A percentile compares a stretch with the other conserved stretches of the same genome.
Conservation (phyloP, 2,797 vertebrate species). For the Pogonophryne albipinna region DNA sequence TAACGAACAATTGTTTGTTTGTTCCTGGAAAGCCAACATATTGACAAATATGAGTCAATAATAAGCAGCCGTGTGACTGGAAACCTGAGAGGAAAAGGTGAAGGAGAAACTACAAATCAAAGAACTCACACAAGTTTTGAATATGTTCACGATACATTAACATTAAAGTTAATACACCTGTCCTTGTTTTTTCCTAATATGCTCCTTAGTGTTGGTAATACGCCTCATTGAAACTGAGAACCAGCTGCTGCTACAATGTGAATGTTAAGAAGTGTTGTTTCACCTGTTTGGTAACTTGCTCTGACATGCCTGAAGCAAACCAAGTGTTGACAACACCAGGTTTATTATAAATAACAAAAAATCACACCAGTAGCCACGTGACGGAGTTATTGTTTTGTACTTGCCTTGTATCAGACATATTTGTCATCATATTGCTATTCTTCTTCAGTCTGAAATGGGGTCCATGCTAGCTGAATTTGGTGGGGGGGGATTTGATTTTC, state of each 20-base stretch:
- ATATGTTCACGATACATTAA: constrained; percentile 31
- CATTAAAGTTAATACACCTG: constrained; percentile 9
- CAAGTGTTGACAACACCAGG: too few relatives aligned
- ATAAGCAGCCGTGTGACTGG: constrained; percentile 5
- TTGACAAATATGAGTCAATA: constrained; percentile 6
- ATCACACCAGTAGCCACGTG: too few relatives aligned
- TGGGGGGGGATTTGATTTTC: too few relatives aligned
- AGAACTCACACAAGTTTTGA: constrained; percentile 1
- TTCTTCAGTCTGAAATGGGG: too few relatives aligned
- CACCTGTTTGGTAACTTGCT: background rate
- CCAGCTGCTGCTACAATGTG: constrained; percentile 22
- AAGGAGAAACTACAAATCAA: constrained; percentile 30
- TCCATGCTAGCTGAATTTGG: too few relatives aligned
- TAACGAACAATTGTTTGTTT: background rate
- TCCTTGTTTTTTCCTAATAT: constrained; percentile 47
- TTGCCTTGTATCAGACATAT: too few relatives aligned
- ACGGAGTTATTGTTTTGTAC: too few relatives aligned
- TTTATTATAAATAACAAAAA: too few relatives aligned
- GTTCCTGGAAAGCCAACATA: constrained; percentile 19
- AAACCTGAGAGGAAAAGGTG: background rate
- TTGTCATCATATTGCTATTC: too few relatives aligned
- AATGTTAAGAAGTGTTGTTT: constrained; percentile 24
- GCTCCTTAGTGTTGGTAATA: constrained; percentile 25
- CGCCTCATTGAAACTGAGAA: constrained; percentile 20
- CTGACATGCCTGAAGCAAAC: background rate